Base-by-base conservation (phyloP, 1,140 invertebrate species). In the Listronotus bonariensis region DNA sequence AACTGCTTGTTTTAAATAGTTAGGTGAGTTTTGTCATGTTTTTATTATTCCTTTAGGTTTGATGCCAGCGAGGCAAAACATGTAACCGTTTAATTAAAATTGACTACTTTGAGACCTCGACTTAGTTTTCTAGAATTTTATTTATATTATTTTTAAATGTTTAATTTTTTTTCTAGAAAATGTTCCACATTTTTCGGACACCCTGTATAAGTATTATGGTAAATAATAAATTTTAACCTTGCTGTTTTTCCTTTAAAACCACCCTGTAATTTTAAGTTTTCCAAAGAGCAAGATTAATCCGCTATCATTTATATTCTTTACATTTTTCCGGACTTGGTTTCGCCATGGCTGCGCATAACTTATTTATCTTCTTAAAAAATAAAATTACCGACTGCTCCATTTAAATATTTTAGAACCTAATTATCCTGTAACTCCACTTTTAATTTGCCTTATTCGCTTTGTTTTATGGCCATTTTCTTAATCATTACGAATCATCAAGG, bases 361-460 rank as follows among this genome's bases (percentile, higher is more conserved):
- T 58, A 58, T 58, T 58, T 58, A 58, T 58, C 55, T 58, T 58
- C 55, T 46, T 45, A 58, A 45, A 58, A 56, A 58, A 48, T 34
- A 58, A 58, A 58, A 58, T 46, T 58, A 53, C 43, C 18, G 26
- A 46, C 41, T 42, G 11, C 41, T 48, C 42, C 55, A 58, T 58
- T 58, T 58, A 58, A 58, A 58, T 58, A 58, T 58, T 58, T 58
- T 58, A 58, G 55, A 58, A 41, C 41, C 41, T 58, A 58, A 58
- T 58, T 58, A 58, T 58, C 43, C 55, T 46, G 55, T 46, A 45
- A 58, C 42, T 58, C 38, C 55, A 58, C 34, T 58, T 46, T 58
- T 58, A 58, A 58, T 56, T 56, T 43, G 38, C 53, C 53, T 56
- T 56, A 58, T 48, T 58, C 55, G 31, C 55, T 58, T 58, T 58